Conservation (phyloP, 2,797 vertebrate genomes). For the Loris lydekkerianus region DNA sequence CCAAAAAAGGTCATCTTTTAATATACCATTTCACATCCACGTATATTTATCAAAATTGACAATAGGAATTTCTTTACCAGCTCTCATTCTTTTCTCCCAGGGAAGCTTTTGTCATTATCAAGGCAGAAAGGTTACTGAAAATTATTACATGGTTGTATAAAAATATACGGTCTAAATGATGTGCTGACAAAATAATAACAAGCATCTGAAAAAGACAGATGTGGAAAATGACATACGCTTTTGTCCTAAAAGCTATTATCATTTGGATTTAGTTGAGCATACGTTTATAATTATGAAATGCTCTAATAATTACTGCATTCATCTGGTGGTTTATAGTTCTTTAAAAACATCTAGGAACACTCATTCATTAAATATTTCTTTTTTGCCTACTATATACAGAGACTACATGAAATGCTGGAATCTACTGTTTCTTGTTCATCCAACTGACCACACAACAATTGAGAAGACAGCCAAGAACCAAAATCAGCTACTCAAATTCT, state of each 20-base stretch:
- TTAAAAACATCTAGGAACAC: conserved; percentile 1
- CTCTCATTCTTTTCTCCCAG: conserved; percentile 1
- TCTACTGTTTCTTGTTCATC: conserved; percentile 21
- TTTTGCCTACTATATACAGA: not conserved
- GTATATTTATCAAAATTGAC: not conserved
- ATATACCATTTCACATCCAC: not conserved
- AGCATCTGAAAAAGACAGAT: conserved; percentile 35
- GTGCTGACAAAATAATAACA: conserved; percentile 6
- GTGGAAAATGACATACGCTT: not conserved
- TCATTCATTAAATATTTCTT: not conserved
- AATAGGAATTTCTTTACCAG: not conserved
- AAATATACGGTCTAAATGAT: not conserved
- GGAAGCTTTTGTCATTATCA: not conserved
- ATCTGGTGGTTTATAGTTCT: not conserved
- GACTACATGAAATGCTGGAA: not conserved
- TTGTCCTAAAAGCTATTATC: not conserved
- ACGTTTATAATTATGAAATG: conserved; percentile 33
- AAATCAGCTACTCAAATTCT: conserved; percentile 18
- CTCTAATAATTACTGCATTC: not conserved
- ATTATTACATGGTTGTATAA: not conserved
- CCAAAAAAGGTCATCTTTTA: conserved; percentile 11
- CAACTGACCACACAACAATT: not conserved
- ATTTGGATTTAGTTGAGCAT: conserved; percentile 15
- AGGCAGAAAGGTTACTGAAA: not conserved
- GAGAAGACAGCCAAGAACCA: conserved; percentile 17